These are phyloP conservation scores for Pocota personata DNA, from an alignment of 2,888 invertebrate species.

Conservation along the genomic window DNA sequence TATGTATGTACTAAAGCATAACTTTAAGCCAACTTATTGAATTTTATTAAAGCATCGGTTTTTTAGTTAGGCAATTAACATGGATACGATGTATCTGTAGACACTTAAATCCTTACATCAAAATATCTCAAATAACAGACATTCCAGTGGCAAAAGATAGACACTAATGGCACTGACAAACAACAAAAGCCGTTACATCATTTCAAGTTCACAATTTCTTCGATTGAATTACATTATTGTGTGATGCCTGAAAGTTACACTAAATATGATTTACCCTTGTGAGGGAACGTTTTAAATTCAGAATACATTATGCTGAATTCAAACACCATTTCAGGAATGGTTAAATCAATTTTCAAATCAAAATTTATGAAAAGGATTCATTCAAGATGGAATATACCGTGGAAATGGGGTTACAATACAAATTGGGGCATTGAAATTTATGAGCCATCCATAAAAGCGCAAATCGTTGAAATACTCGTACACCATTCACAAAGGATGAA, in stretches of 20 bases:
- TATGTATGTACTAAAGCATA: too few species aligned
- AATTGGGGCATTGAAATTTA: slow-evolving; percentile 9
- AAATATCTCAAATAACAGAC: background rate
- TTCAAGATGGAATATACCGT: background rate
- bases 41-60: too few species aligned
- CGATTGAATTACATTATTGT: background rate
- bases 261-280: background rate
- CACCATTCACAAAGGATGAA: background rate
- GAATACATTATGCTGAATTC: background rate
- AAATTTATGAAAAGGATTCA: slow-evolving; percentile 4
- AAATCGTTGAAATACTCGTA: background rate
- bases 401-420: background rate
- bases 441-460: slow-evolving; percentile 1
- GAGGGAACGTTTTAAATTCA: background rate
- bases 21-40: too few species aligned
- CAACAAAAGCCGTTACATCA: background rate
- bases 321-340: background rate
- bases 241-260: background rate
- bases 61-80: background rate
- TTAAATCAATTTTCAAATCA: slow-evolving; percentile 10
- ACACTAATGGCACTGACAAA: background rate
- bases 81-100: too few species aligned
- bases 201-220: background rate
- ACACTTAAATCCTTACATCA: too few species aligned
- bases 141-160: background rate